Conservation (phyloP, 2,113 vertebrate species). For the Eudyptes chrysolophus region DNA sequence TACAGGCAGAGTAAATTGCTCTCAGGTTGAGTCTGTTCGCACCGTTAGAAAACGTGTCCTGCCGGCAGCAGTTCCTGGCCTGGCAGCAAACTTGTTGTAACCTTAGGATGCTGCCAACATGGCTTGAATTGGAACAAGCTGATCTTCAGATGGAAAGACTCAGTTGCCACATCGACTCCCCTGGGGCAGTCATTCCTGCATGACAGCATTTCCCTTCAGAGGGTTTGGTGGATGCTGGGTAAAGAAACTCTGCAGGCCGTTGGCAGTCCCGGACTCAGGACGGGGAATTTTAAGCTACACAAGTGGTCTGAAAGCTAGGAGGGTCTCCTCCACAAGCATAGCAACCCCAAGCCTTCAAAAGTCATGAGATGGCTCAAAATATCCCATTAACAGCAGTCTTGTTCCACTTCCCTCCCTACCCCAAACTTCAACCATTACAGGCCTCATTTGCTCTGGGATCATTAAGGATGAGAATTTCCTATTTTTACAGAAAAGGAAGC, state of each 20-base stretch:
- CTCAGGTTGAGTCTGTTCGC: not conserved
- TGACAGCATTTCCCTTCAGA: not conserved
- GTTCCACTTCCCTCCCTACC: not conserved
- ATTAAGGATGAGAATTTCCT: not conserved
- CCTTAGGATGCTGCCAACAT: not conserved
- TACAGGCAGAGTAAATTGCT: not conserved
- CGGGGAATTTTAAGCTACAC: not conserved
- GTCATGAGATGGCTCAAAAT: not conserved
- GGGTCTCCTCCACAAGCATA: not conserved
- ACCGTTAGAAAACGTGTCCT: fast-evolving
- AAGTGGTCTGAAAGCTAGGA: not conserved
- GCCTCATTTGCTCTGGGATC: not conserved
- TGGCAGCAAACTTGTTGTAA: not conserved
- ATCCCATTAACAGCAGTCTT: not conserved
- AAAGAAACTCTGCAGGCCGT: not conserved
- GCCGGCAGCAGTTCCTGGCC: not conserved
- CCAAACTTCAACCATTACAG: not conserved
- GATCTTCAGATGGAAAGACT: not conserved
- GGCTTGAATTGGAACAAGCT: not conserved
- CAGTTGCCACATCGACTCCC: not conserved
- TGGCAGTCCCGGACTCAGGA: not conserved
- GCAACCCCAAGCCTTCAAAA: not conserved
- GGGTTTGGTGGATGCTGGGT: not conserved
- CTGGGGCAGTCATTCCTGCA: not conserved
- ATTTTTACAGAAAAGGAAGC: not conserved